Evolutionary conservation across 2,113 vertebrate species (phyloP).

Genomic region (Panurus biarmicus): DNA sequence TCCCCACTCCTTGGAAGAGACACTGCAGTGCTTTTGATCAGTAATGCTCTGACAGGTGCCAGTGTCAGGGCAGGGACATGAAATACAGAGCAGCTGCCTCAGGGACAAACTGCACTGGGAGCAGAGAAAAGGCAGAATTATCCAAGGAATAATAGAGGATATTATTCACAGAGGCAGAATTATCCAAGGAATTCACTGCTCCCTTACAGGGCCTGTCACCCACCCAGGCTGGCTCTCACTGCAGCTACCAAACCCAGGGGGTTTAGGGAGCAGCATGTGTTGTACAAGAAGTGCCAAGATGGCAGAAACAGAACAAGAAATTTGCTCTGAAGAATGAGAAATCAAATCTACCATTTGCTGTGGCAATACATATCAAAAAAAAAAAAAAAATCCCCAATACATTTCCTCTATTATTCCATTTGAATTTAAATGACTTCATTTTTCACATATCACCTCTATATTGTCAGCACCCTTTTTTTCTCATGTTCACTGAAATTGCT

Average conservation of each 20-base stretch:
- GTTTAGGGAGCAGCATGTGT: not conserved
- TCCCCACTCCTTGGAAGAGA: not conserved
- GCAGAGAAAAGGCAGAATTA: not conserved
- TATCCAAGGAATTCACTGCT: not conserved
- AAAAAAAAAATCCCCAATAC: no score
- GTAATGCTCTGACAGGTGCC: not conserved
- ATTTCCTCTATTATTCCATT: not conserved
- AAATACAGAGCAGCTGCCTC: not conserved
- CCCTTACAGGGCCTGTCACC: not conserved
- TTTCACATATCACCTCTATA: not conserved
- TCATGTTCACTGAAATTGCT: not conserved
- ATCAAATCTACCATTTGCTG: not conserved
- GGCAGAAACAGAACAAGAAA: not conserved
- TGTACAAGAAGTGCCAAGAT: not conserved
- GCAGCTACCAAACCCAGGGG: not conserved
- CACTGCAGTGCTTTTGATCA: not conserved
- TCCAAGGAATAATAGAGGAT: no score
- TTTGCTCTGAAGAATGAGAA: not conserved
- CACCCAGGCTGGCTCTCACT: not conserved
- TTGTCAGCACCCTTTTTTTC: not conserved
- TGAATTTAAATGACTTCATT: not conserved
- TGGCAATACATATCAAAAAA: not conserved
- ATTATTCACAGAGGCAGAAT: no score
- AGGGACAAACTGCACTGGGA: not conserved
- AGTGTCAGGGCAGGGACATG: not conserved